Evolutionary conservation across 1,140 invertebrate species (phyloP), one percentile per base, ranked within the genome.

Genomic region (Probaryconus sp.): DNA sequence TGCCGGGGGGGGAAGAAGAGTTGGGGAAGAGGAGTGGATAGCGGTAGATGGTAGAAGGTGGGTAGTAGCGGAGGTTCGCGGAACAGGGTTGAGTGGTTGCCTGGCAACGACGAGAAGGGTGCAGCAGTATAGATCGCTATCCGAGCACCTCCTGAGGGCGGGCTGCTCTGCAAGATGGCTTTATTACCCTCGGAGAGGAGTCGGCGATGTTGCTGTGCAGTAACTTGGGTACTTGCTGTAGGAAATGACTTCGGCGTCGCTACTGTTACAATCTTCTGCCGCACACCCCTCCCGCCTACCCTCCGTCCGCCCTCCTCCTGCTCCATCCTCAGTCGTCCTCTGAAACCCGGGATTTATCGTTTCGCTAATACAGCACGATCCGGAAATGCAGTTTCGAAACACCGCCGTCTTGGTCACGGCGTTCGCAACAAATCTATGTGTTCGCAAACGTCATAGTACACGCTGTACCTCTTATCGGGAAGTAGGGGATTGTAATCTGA

Each of bases 71-170:
- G 42, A 42, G 47, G 35, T 17, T 55, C 28, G 31, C 48, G 35
- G 56, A 69, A 47, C 76, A 73, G 77, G 79, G 79, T 79, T 85
- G 74, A 78, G 71, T 79, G 79, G 80, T 82, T 82, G 79, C 80
- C 65, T 76, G 48, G 79, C 76, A 81, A 82, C 80, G 76, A 38
- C 61, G 78, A 79, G 80, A 81, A 79, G 80, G 81, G 81, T 72
- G 79, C 81, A 77, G 67, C 79, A 82, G 81, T 84, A 82, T 84
- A 83, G 81, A 82, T 84, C 83, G 81, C 82, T 84, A 83, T 82
- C 82, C 82, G 73, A 64, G 78, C 77, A 80, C 79, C 80, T 82
- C 81, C 81, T 79, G 71, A 79, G 81, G 79, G 78, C 80, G 81
- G 79, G 77, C 67, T 80, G 76, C 78, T 81, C 77, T 55, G 79